Percentiles rank a stretch among this genome's conserved stretches.
phyloP scores from a whole-genome alignment of 2,113 vertebrate species.

The Cercopithecus mona region DNA sequence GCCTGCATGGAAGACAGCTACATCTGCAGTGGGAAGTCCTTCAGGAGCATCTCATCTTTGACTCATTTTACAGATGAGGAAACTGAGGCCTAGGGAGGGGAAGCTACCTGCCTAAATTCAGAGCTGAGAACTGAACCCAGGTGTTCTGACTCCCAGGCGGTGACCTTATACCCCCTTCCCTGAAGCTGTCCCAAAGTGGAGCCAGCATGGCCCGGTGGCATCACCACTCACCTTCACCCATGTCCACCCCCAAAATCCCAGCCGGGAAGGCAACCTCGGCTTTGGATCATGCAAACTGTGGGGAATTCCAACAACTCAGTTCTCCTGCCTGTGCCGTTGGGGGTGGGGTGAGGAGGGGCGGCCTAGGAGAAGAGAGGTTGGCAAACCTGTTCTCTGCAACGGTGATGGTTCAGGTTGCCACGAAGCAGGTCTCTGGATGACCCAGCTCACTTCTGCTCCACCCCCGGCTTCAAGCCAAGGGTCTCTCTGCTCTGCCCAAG shows the following conservation, averaged over 20 bases:
- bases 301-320: conserved; percentile 58
- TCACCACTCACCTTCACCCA: neutral
- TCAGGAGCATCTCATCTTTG: neutral
- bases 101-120: neutral
- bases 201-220: neutral
- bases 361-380: conserved; percentile 51
- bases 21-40: neutral
- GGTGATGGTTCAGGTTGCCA: conserved; percentile 44
- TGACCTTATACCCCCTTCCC: neutral
- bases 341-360: neutral
- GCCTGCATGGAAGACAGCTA: neutral
- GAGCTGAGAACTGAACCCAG: neutral
- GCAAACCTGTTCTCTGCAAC: conserved; percentile 73
- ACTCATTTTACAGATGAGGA: conserved; percentile 30
- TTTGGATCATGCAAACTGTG: neutral
- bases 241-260: neutral
- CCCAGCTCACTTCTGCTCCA: conserved; percentile 39
- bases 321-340: neutral
- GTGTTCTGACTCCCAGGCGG: neutral
- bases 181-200: neutral
- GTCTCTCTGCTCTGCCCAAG: neutral
- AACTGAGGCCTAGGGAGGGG: conserved; percentile 12
- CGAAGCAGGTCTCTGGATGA: conserved; percentile 9
- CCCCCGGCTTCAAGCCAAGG: conserved; percentile 11
- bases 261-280: neutral